These are phyloP conservation scores for Ichneumon xanthorius DNA, from an alignment of 2,888 invertebrate genomes.

Conservation along the genomic window DNA sequence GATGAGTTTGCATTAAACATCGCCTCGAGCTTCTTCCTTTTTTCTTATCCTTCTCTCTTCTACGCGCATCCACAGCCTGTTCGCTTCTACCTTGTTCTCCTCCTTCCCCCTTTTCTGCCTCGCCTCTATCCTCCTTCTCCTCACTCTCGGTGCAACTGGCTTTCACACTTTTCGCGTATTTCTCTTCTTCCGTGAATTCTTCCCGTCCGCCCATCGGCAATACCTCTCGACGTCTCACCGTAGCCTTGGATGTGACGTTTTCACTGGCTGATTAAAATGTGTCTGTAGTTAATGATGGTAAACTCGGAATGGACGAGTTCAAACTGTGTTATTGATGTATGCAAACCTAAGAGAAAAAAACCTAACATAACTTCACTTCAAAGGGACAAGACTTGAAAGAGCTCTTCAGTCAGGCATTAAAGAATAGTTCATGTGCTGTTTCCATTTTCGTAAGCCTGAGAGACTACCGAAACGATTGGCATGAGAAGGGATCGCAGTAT, in stretches of 20 bases:
- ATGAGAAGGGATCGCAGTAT: too few species aligned
- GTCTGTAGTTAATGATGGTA: neutral
- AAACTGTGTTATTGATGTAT: too few species aligned
- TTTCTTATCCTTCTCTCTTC: conserved; percentile 10
- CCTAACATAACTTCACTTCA: too few species aligned
- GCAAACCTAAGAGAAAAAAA: too few species aligned
- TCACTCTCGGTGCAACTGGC: conserved; percentile 42
- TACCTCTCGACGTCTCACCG: neutral
- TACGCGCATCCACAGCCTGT: conserved; percentile 19
- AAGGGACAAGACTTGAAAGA: too few species aligned
- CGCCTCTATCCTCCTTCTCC: neutral
- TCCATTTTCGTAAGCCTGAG: too few species aligned
- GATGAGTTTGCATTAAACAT: conserved; percentile 83
- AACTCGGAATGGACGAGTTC: neutral
- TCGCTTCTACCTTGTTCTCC: conserved; percentile 28
- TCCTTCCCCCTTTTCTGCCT: neutral
- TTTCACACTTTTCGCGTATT: conserved; percentile 33
- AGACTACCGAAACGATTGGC: too few species aligned
- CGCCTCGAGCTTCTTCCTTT: conserved; percentile 64
- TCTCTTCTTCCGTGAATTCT: conserved; percentile 10
- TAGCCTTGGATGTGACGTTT: neutral
- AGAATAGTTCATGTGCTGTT: too few species aligned
- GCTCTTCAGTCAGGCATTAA: too few species aligned
- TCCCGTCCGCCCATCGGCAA: neutral
- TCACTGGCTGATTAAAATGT: neutral